A percentile compares a stretch with the other conserved stretches of the same genome.
phyloP scores from a whole-genome alignment of 2,888 invertebrate species.

The Taenaris catops region DNA sequence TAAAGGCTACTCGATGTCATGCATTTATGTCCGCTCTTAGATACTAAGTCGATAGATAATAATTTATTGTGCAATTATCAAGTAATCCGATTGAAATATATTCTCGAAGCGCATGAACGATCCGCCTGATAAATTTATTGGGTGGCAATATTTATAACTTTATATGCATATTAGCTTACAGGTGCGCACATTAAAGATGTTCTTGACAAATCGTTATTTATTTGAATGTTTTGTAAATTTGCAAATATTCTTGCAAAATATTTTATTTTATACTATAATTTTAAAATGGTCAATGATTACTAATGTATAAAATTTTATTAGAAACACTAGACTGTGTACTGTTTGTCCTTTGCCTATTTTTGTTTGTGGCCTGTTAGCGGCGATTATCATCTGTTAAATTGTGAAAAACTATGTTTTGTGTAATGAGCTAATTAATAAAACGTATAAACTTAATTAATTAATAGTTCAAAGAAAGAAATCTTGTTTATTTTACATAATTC shows the following conservation, averaged over 20 bases:
- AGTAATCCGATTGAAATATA: constrained; percentile 25
- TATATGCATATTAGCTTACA: constrained; percentile 21
- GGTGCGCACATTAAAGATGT: constrained; percentile 3
- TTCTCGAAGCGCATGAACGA: constrained; percentile 16
- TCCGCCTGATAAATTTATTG: constrained; percentile 15
- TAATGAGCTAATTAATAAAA: no score
- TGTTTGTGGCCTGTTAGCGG: no score
- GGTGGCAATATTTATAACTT: constrained; percentile 20
- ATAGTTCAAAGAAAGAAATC: no score
- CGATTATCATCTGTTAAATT: no score
- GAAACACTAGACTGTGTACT: no score
- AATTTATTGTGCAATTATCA: constrained; percentile 27
- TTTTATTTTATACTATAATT: no score
- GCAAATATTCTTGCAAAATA: constrained; percentile 11
- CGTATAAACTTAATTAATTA: no score
- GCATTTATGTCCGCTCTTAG: constrained; percentile 39
- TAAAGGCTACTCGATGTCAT: constrained; percentile 57
- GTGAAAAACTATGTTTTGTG: no score
- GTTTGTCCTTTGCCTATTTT: no score
- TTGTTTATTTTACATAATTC: no score
- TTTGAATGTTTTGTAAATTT: constrained; percentile 2
- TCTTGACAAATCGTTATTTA: constrained; percentile 6
- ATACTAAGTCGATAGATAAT: constrained; percentile 26
- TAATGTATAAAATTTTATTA: no score
- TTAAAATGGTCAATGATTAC: no score